A percentile compares a stretch with the other conserved stretches of the same genome.
Evolutionary conservation across 2,888 invertebrate species (phyloP).

Genomic region (Caradrina clavipalpis): DNA sequence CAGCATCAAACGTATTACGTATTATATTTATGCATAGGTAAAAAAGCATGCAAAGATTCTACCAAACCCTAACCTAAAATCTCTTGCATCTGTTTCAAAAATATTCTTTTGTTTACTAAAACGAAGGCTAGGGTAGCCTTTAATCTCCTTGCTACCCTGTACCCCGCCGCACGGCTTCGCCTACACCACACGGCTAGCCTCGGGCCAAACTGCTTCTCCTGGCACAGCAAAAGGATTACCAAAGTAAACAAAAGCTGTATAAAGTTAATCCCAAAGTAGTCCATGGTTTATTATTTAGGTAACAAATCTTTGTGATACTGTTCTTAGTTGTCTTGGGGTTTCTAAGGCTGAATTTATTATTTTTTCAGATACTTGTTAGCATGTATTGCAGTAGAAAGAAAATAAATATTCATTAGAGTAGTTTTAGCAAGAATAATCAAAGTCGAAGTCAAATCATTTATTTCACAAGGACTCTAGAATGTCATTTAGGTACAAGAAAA

Average conservation of each 20-base stretch:
- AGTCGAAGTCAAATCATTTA: too few species aligned
- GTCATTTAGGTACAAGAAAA: too few species aligned
- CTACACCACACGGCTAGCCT: slow-evolving; percentile 68
- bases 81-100: not conserved
- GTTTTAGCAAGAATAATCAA: too few species aligned
- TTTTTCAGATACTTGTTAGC: not conserved
- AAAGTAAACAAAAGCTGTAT: slow-evolving; percentile 82
- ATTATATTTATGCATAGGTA: too few species aligned
- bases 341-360: slow-evolving; percentile 24
- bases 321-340: slow-evolving; percentile 28
- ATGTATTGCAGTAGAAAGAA: too few species aligned
- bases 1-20: too few species aligned
- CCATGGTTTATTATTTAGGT: slow-evolving; percentile 62
- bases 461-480: too few species aligned
- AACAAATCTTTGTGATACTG: slow-evolving; percentile 66
- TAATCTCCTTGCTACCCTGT: slow-evolving; percentile 23
- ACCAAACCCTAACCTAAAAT: too few species aligned
- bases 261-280: slow-evolving; percentile 73
- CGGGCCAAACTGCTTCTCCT: slow-evolving; percentile 70
- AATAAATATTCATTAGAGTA: too few species aligned
- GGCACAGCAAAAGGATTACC: slow-evolving; percentile 78
- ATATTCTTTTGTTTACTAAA: not conserved
- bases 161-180: slow-evolving; percentile 34
- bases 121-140: not conserved
- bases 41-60: too few species aligned